Conservation (phyloP, 2,113 vertebrate genomes). For the Tenebrosternarchus preto region DNA sequence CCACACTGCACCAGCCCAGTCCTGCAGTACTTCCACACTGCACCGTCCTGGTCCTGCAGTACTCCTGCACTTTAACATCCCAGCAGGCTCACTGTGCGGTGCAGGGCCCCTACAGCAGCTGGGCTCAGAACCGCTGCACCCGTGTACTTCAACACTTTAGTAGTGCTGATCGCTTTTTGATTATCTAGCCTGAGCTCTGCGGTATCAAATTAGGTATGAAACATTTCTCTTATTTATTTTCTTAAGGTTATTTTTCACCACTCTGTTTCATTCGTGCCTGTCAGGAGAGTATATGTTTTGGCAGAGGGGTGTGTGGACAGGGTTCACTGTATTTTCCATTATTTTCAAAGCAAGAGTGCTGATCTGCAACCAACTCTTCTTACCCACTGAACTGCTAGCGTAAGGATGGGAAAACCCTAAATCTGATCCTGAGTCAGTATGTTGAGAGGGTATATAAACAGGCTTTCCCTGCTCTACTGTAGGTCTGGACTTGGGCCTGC, state of each 20-base stretch:
- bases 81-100: no score
- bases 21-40: no score
- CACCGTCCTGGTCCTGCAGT: no score
- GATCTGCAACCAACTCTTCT: not conserved
- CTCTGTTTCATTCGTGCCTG: not conserved
- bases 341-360: not conserved
- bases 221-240: not conserved
- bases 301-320: not conserved
- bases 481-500: no score
- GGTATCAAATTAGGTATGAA: not conserved
- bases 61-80: no score
- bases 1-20: no score
- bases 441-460: not conserved
- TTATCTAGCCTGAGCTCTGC: not conserved
- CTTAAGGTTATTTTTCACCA: not conserved
- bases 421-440: not conserved
- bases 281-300: not conserved
- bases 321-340: not conserved
- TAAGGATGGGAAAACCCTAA: not conserved
- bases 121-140: no score
- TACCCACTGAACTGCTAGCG: no score
- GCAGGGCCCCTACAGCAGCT: no score
- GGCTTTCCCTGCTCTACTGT: no score
- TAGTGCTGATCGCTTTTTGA: not conserved
- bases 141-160: no score